Percentiles rank a stretch among this genome's conserved stretches.
Evolutionary conservation across 2,797 vertebrate genomes (phyloP).

Genomic region (Microctenopoma lineatum): DNA sequence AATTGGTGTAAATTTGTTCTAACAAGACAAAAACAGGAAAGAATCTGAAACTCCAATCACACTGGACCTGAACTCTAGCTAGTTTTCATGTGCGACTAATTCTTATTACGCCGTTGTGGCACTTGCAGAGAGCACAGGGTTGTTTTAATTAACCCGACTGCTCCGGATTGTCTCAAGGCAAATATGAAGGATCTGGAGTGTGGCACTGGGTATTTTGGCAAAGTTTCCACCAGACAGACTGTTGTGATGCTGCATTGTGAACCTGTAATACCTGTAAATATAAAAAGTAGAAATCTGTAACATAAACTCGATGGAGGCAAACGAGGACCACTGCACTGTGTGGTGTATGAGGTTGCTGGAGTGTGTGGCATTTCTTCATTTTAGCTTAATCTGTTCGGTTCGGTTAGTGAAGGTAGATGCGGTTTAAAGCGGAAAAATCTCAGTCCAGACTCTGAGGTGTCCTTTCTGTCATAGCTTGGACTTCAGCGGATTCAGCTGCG

Average conservation of each 20-base stretch:
- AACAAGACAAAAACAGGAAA: not conserved
- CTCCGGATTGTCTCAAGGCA: slow-evolving; percentile 85
- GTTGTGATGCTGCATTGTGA: slow-evolving; percentile 61
- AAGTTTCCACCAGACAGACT: slow-evolving; percentile 57
- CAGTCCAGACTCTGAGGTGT: slow-evolving; percentile 55
- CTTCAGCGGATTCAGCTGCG: slow-evolving; percentile 12
- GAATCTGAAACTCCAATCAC: slow-evolving; percentile 42
- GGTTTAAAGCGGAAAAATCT: slow-evolving; percentile 82
- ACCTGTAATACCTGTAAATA: slow-evolving; percentile 61
- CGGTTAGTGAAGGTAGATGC: slow-evolving; percentile 85
- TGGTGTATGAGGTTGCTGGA: slow-evolving; percentile 79
- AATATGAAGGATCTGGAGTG: slow-evolving; percentile 59
- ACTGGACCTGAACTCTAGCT: slow-evolving; percentile 27
- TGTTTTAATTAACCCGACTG: slow-evolving; percentile 28
- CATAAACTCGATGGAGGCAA: slow-evolving; percentile 67
- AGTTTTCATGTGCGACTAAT: slow-evolving; percentile 29
- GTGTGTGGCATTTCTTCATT: slow-evolving; percentile 81
- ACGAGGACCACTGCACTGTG: slow-evolving; percentile 62
- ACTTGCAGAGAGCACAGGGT: slow-evolving; percentile 33
- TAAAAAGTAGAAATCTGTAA: slow-evolving; percentile 78
- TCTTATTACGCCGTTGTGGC: slow-evolving; percentile 40
- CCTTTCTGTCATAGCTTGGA: slow-evolving; percentile 22
- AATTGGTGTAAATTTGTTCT: no score
- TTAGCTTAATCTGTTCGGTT: slow-evolving; percentile 76
- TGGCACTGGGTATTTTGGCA: slow-evolving; percentile 81